Evolutionary conservation across 2,113 vertebrate species (phyloP), one percentile per base, ranked within the genome.

Genomic region (Sebastes fasciatus): DNA sequence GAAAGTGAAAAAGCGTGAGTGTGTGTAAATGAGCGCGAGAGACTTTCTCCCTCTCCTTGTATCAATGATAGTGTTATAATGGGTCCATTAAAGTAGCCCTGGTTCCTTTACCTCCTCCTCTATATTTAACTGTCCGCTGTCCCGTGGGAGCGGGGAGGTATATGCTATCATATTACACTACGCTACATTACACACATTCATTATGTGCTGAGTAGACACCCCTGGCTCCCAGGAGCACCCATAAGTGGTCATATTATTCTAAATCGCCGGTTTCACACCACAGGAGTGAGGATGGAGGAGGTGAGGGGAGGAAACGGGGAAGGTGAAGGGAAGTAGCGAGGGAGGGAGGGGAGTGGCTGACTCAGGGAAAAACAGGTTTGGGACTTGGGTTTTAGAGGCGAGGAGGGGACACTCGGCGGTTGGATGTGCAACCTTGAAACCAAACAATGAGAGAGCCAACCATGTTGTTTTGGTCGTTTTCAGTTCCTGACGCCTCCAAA

Each of bases 171-270:
- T 88, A 90, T 94, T 93, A 94, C 92, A 91, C 90, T 90, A 93
- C 82, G 92, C 92, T 93, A 95, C 94, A 95, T 95, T 95, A 94
- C 92, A 94, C 93, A 92, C 94, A 94, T 95, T 95, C 92, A 95
- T 95, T 95, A 94, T 92, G 91, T 94, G 94, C 94, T 91, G 94
- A 94, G 92, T 86, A 93, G 93, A 91, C 93, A 92, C 93, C 90
- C 86, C 88, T 79, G 87, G 91, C 76, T 93, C 93, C 93, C 92
- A 87, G 90, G 91, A 94, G 92, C 91, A 71, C 89, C 89, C 88
- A 82, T 93, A 95, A 94, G 92, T 93, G 93, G 92, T 90, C 85
- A 63, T 91, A 94, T 94, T 93, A 94, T 94, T 94, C 94, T 91
- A 94, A 93, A 94, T 93, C 92, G 83, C 88, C 52, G 54, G 86